Conservation (phyloP, 2,888 invertebrate species). For the Germaria angustata region DNA sequence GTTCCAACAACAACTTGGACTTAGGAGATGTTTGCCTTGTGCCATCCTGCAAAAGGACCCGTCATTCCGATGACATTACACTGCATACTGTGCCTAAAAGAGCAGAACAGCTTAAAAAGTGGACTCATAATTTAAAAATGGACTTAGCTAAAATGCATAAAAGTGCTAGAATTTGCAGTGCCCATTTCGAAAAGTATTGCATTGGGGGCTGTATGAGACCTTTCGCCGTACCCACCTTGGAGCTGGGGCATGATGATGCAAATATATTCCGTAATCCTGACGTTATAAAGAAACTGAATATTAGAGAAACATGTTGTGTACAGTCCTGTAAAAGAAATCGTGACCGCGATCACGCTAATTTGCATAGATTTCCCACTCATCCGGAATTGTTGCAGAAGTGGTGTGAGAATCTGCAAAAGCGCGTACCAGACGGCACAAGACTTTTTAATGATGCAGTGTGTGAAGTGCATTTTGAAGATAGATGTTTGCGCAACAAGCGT, state of each 20-base stretch:
- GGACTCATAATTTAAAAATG: conserved; percentile 76
- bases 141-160: conserved; percentile 74
- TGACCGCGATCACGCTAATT: conserved; percentile 76
- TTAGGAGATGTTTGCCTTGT: conserved; percentile 72
- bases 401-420: conserved; percentile 74
- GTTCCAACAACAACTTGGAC: conserved; percentile 48
- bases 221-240: conserved; percentile 75
- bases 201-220: conserved; percentile 77
- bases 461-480: conserved; percentile 76
- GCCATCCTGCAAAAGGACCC: conserved; percentile 76
- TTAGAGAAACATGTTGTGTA: conserved; percentile 76
- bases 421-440: conserved; percentile 75
- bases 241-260: conserved; percentile 74
- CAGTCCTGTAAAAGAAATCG: conserved; percentile 74
- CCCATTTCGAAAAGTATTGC: conserved; percentile 76
- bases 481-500: conserved; percentile 75
- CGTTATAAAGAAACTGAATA: conserved; percentile 76
- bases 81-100: conserved; percentile 76
- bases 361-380: conserved; percentile 76
- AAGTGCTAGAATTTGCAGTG: conserved; percentile 75
- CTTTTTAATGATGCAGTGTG: conserved; percentile 77
- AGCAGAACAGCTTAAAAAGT: conserved; percentile 75
- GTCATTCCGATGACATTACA: conserved; percentile 73
- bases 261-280: conserved; percentile 76
- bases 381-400: conserved; percentile 73